Base-by-base conservation (phyloP, 2,888 invertebrate genomes). In the Acanthosepion pharaonis region DNA sequence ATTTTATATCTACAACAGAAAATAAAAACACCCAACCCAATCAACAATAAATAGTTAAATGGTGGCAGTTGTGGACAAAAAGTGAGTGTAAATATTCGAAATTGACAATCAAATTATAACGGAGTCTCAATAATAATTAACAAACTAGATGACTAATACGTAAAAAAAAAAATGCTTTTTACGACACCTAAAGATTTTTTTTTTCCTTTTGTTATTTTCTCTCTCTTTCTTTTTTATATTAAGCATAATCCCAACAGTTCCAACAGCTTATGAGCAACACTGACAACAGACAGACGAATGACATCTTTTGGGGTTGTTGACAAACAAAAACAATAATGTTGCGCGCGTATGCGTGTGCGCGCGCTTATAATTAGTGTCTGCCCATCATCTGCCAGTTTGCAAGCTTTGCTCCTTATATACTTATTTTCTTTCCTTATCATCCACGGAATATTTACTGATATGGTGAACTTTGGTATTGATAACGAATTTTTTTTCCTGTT, bases 261-360 rank as follows among this genome's bases (percentile, higher is more conserved):
- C n/a, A 78, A 78, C 78, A 33, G 33, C n/a, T n/a, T 78, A 78
- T 78, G 33, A 78, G n/a, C 78, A 78, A 78, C n/a, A 78, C n/a
- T 78, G 78, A n/a, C n/a, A 33, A 33, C n/a, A 78, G n/a, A 8
- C n/a, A 78, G n/a, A 33, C 59, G 78, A 78, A 78, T 15, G n/a
- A n/a, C 78, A 78, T 78, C 28, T n/a, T 78, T 78, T 78, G 15
- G 33, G n/a, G n/a, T 78, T 78, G 78, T 78, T 78, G 33, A 78
- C 78, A 78, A n/a, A 78, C n/a, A 78, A 78, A 78, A 78, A 78
- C 78, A 78, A 78, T 78, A 78, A 78, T 33, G 33, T 78, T n/a
- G 33, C n/a, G 33, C n/a, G 78, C 78, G n/a, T 15, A 25, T 11
- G 15, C n/a, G 78, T n/a, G 78, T 18, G 78, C 11, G n/a, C n/a